Evolutionary conservation across 2,113 vertebrate genomes (phyloP).

Genomic region (Gobio gobio): DNA sequence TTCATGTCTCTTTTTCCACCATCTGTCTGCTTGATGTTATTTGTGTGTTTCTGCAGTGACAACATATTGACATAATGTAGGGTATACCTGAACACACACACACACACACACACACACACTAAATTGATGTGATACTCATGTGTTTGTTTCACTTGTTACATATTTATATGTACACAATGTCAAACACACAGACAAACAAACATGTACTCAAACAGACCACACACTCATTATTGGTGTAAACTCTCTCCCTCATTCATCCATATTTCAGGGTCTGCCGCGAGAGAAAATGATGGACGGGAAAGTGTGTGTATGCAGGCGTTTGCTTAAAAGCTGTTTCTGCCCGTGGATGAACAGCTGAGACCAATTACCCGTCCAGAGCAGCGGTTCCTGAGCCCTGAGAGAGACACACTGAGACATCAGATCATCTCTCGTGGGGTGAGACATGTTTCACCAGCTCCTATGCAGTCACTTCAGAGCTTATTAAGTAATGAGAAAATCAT

Average conservation of each 20-base stretch:
- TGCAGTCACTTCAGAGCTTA: not conserved
- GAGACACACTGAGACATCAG: constrained; percentile 9
- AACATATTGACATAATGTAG: too few relatives aligned
- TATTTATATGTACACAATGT: not conserved
- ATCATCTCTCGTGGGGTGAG: not conserved
- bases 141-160: too few relatives aligned
- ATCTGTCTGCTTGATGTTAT: not conserved
- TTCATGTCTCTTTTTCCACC: not conserved
- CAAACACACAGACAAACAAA: not conserved
- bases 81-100: too few relatives aligned
- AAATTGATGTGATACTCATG: too few relatives aligned
- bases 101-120: too few relatives aligned
- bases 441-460: not conserved
- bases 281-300: constrained; percentile 15
- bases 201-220: not conserved
- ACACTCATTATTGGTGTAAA: not conserved
- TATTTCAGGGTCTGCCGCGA: not conserved
- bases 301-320: not conserved
- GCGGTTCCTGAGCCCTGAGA: constrained; percentile 44
- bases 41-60: not conserved
- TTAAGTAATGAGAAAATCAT: not conserved
- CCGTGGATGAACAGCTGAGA: constrained; percentile 61
- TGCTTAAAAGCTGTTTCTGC: constrained; percentile 41
- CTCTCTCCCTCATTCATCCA: not conserved
- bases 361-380: constrained; percentile 60